These are phyloP conservation scores for Nymphicus hollandicus DNA, from an alignment of 2,113 vertebrate species.

Conservation along the genomic window DNA sequence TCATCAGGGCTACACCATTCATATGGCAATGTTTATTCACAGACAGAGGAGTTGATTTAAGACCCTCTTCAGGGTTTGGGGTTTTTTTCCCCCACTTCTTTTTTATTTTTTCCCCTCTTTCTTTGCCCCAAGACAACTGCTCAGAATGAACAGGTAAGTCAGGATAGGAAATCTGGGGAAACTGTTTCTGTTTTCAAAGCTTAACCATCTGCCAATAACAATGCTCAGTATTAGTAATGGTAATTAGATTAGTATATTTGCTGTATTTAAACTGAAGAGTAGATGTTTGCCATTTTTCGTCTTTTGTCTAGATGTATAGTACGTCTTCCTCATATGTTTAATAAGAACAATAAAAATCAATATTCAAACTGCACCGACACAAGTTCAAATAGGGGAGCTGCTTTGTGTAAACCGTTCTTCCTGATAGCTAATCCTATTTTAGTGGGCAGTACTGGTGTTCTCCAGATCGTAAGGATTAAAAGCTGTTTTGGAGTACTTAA, in stretches of 20 bases:
- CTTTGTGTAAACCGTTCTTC: background rate
- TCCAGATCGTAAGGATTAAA: constrained; percentile 4
- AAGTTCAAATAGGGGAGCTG: background rate
- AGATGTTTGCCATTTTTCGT: background rate
- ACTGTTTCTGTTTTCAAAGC: constrained; percentile 23
- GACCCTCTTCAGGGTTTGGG: background rate
- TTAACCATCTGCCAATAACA: constrained; percentile 45
- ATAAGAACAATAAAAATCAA: background rate
- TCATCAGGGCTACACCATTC: background rate
- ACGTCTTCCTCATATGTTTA: background rate
- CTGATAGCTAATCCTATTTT: background rate
- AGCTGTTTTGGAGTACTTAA: background rate
- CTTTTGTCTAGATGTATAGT: constrained; percentile 4
- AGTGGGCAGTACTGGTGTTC: background rate
- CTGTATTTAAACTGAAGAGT: background rate
- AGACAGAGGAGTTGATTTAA: background rate
- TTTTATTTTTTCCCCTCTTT: rapidly evolving
- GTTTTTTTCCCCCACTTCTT: background rate
- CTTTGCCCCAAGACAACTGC: background rate
- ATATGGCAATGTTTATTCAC: background rate
- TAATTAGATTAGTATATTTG: constrained; percentile 15
- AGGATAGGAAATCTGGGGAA: constrained; percentile 12
- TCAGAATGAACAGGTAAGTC: constrained; percentile 29
- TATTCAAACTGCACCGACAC: constrained; percentile 13
- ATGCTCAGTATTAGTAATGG: constrained; percentile 19